Conservation (phyloP, 2,113 vertebrate genomes). For the Thryonomys swinderianus region DNA sequence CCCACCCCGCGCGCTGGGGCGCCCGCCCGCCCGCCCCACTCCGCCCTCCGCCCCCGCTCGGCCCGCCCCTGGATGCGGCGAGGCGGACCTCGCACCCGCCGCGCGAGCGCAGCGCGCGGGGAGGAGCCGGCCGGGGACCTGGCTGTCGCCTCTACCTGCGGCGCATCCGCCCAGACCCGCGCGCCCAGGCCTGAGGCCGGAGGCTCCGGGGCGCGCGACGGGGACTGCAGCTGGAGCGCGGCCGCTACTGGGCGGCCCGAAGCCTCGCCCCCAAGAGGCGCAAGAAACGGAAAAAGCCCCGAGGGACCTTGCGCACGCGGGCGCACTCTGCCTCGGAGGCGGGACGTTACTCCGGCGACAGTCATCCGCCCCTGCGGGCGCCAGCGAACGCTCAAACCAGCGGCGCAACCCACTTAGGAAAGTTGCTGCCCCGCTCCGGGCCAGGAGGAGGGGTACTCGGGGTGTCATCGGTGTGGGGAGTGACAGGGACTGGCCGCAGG, state of each 20-base stretch:
- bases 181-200: neutral
- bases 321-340: neutral
- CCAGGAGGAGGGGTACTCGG: neutral
- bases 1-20: conserved; percentile 55
- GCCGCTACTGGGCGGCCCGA: neutral
- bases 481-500: neutral
- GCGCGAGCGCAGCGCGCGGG: neutral
- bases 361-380: neutral
- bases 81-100: conserved; percentile 30
- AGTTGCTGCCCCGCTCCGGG: neutral
- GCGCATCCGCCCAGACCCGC: neutral
- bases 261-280: neutral
- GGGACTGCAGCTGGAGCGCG: neutral
- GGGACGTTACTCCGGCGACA: neutral
- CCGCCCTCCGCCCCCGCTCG: conserved; percentile 1
- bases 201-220: neutral
- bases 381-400: neutral
- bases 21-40: conserved; percentile 54
- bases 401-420: neutral
- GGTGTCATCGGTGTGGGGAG: neutral
- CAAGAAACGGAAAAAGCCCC: conserved; percentile 27
- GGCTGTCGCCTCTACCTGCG: neutral
- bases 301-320: neutral
- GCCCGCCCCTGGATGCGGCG: conserved; percentile 41
- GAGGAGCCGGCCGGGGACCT: neutral